phyloP scores from a whole-genome alignment of 2,888 invertebrate species.

The Drosophila atripex region DNA sequence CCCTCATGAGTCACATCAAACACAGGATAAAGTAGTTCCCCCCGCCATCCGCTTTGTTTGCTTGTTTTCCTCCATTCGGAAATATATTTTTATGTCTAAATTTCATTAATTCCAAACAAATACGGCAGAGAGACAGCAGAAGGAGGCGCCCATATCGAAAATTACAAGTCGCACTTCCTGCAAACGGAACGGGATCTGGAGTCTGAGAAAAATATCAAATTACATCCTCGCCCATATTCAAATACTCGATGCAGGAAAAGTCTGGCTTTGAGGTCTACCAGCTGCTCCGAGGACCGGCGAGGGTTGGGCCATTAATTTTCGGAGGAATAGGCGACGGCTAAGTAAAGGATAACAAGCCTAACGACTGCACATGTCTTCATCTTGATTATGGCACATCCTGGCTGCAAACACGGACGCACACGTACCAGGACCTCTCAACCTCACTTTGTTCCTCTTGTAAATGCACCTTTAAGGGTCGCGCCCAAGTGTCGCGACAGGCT shows the following conservation, averaged over 20 bases:
- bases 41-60: constrained; percentile 39
- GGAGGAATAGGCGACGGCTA: constrained; percentile 58
- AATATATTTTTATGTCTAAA: constrained; percentile 69
- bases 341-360: constrained; percentile 70
- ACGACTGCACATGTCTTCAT: constrained; percentile 73
- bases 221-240: constrained; percentile 62
- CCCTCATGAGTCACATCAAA: constrained; percentile 62
- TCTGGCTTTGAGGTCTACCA: constrained; percentile 16
- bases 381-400: constrained; percentile 53
- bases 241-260: constrained; percentile 46
- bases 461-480: constrained; percentile 59
- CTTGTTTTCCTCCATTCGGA: constrained; percentile 50
- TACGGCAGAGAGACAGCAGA: constrained; percentile 24
- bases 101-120: constrained; percentile 77
- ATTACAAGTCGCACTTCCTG: constrained; percentile 65
- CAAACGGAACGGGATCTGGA: constrained; percentile 27
- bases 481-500: constrained; percentile 29
- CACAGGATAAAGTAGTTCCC: constrained; percentile 24
- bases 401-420: constrained; percentile 47
- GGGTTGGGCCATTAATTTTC: constrained; percentile 69
- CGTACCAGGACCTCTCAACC: constrained; percentile 35
- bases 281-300: constrained; percentile 27
- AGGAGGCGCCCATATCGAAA: constrained; percentile 66
- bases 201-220: constrained; percentile 63
- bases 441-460: constrained; percentile 16